Evolutionary conservation across 1,140 invertebrate genomes (phyloP), one percentile per base, ranked within the genome.

Genomic region (Heliconius hermathena): DNA sequence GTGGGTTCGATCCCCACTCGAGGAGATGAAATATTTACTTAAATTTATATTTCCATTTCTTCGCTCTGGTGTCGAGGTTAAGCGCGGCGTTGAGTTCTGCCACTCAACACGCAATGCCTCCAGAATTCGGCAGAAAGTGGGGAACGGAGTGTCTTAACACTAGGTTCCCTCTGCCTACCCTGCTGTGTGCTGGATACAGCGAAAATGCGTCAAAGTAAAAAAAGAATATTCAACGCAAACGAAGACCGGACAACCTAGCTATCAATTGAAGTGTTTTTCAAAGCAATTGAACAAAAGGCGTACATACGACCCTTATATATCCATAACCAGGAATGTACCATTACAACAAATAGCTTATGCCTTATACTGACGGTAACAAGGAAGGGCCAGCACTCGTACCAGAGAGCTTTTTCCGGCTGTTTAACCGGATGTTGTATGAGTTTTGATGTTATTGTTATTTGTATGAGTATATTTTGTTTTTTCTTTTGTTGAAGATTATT

Each of bases 391-490:
- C 38, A 79, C 11, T 73, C 57, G 46, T 36, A 79, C 60, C 74
- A 71, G 77, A 66, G 71, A 72, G 36, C 41, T 76, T 22, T 46
- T 79, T 79, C 77, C 57, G 77, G 72, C 60, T 66, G 41, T 74
- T 79, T 74, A 79, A 79, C 73, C 46, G 60, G 22, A 38, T 73
- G 73, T 79, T 73, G 36, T 79, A 74, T 74, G 41, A 33, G 73
- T 79, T 18, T 20, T 49, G 41, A 38, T 57, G 9, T 26, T 38
- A 74, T 74, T 79, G 78, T 71, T 71, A 49, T 36, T 60, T 66
- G 60, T 66, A 5, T 46, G 41, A 46, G 71, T 71, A 79, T 38
- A 22, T 77, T 66, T 70, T 52, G 41, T 46, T 46, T 46, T 46
- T 46, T 11, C 16, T 16, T 46, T 16, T 46, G 3, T 13, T 46